A percentile compares a stretch with the other conserved stretches of the same genome.
These are phyloP conservation scores for Paratrypauchen microcephalus DNA, from an alignment of 2,797 vertebrate genomes.

Conservation along the genomic window DNA sequence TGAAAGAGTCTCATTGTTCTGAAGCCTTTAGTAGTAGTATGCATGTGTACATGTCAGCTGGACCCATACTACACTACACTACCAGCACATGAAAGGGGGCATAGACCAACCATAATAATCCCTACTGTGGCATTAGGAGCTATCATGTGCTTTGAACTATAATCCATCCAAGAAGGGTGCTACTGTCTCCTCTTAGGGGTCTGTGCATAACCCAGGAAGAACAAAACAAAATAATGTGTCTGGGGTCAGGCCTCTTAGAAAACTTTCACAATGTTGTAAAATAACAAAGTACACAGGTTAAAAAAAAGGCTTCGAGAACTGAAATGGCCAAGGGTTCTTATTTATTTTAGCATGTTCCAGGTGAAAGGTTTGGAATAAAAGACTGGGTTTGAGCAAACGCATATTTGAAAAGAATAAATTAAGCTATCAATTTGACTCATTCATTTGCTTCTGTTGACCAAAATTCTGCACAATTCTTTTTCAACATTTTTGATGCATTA, in stretches of 20 bases:
- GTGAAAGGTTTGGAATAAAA: too few relatives aligned
- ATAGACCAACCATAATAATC: slow-evolving; percentile 47
- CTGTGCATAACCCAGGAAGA: slow-evolving; percentile 25
- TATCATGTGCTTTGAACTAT: slow-evolving; percentile 26
- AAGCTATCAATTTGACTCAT: too few relatives aligned
- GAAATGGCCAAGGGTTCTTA: too few relatives aligned
- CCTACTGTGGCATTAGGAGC: slow-evolving; percentile 33
- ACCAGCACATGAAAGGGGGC: slow-evolving; percentile 55
- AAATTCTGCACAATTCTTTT: too few relatives aligned
- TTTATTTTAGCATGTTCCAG: too few relatives aligned
- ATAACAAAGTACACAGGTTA: too few relatives aligned
- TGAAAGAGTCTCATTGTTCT: slow-evolving; percentile 50
- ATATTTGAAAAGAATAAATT: too few relatives aligned
- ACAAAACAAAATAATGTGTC: slow-evolving; percentile 5
- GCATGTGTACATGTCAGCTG: slow-evolving; percentile 34
- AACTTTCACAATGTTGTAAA: background rate
- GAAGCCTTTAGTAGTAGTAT: slow-evolving; percentile 48
- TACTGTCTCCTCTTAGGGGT: slow-evolving; percentile 19
- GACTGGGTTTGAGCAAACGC: too few relatives aligned
- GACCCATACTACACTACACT: slow-evolving; percentile 32
- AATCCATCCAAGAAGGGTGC: slow-evolving; percentile 8
- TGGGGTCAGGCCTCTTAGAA: background rate
- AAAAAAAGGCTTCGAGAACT: too few relatives aligned
- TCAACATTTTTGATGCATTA: too few relatives aligned
- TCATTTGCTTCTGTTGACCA: too few relatives aligned